Percentiles rank a stretch among this genome's conserved stretches.
These are phyloP conservation scores for Hirudinaria manillensis DNA, from an alignment of 2,888 invertebrate species.

Conservation along the genomic window DNA sequence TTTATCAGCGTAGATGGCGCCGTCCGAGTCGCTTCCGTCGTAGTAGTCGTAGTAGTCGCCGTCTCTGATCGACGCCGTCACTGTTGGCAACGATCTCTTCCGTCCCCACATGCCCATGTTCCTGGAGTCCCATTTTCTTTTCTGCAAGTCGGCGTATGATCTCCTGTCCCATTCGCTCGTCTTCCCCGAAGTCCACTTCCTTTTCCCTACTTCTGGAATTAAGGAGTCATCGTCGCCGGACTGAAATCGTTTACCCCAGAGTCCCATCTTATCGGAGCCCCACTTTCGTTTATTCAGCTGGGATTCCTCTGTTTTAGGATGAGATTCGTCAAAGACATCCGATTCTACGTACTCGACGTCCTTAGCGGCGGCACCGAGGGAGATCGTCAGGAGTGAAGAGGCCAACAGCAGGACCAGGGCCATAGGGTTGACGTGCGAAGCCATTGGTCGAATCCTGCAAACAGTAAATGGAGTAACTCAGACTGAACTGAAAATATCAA, in stretches of 20 bases:
- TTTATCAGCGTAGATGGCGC: not conserved
- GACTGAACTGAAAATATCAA: too few species aligned
- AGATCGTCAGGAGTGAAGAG: too few species aligned
- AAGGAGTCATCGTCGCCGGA: not conserved
- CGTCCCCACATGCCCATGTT: slow-evolving; percentile 21
- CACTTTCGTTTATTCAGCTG: slow-evolving; percentile 22
- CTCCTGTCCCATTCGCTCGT: slow-evolving; percentile 26
- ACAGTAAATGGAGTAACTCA: too few species aligned
- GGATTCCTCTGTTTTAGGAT: not conserved
- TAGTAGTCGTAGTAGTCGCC: not conserved
- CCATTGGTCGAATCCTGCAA: too few species aligned
- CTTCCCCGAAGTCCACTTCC: slow-evolving; percentile 27
- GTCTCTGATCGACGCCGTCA: not conserved
- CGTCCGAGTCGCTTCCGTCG: not conserved
- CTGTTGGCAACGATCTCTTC: not conserved
- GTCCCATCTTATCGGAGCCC: slow-evolving; percentile 25
- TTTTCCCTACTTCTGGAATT: slow-evolving; percentile 12
- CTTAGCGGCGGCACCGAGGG: too few species aligned
- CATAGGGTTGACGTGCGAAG: too few species aligned
- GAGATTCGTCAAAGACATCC: too few species aligned
- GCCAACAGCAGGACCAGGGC: too few species aligned
- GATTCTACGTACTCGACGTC: too few species aligned
- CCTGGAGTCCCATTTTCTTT: slow-evolving; percentile 10
- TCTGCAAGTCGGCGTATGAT: not conserved
- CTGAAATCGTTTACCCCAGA: slow-evolving; percentile 25